Conservation (phyloP, 2,113 vertebrate species). For the Mellivora capensis region DNA sequence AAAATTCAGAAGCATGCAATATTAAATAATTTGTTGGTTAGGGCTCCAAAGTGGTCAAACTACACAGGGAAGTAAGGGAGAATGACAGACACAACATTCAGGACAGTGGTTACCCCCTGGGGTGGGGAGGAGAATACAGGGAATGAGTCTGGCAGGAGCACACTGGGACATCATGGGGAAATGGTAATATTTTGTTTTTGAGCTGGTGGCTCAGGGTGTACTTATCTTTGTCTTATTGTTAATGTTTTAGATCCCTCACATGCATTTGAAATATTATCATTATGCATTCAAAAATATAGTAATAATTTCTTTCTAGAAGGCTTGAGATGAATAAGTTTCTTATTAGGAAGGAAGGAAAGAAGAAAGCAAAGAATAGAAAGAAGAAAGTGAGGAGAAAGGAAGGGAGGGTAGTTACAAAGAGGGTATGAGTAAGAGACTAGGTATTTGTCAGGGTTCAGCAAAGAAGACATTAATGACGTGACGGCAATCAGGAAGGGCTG, state of each 20-base stretch:
- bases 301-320: background rate
- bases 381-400: background rate
- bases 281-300: background rate
- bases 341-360: background rate
- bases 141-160: background rate
- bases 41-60: background rate
- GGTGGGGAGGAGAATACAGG: no score
- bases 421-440: background rate
- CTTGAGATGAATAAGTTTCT: background rate
- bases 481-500: background rate
- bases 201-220: background rate
- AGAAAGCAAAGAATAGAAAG: background rate
- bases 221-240: background rate
- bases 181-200: background rate
- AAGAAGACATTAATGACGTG: background rate
- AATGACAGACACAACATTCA: background rate
- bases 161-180: background rate
- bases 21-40: background rate
- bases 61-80: background rate
- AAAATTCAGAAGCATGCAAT: background rate
- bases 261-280: background rate
- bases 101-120: background rate
- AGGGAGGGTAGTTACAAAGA: background rate
- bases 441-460: background rate
- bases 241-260: background rate